Base-by-base conservation (phyloP, 2,888 invertebrate species). In the Cantharis flavilabris region DNA sequence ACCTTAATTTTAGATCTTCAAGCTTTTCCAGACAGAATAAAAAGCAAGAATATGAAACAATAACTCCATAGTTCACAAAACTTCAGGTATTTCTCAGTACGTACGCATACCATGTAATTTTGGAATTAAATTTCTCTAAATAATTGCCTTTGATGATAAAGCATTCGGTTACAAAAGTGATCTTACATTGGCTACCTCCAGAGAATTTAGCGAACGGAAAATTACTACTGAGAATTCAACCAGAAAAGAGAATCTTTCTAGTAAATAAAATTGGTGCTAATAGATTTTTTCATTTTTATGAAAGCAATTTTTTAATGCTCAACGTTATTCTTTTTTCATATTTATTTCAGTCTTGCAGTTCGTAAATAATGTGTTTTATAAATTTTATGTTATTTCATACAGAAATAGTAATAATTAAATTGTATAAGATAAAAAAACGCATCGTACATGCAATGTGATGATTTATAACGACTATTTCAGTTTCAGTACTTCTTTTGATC, bases 131-230 rank as follows among this genome's bases (percentile, higher is more conserved):
- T 23, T 65, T 23, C 65, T 65, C 23, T 65, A 23, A 65, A 65
- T 71, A 65, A 72, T 72, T 72, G 72, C 18, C 20, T 64, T 72
- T 33, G 16, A 67, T 14, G 20, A 72, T 65, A 65, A 64, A 72
- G 72, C 72, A 64, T 69, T 72, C 28, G 16, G 26, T 72, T 67
- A 62, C 16, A 20, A 72, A 71, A 30, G 20, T 65, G 64, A 67
- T 63, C 67, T 64, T 33, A 65, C 64, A 72, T 64, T 30, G 67
- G 69, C 30, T 23, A 65, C 23, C 65, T 65, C 65, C 13, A 65
- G 65, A 65, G 65, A 65, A 65, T 65, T 65, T 65, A 65, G 65
- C n/a, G 65, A 65, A 65, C 65, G 65, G 65, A 65, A 65, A 65
- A 65, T 65, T 65, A 65, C 65, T 65, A 65, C 65, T 23, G 65